These are phyloP conservation scores for Glomeris maerens DNA, from an alignment of 1,140 invertebrate species.

Conservation along the genomic window DNA sequence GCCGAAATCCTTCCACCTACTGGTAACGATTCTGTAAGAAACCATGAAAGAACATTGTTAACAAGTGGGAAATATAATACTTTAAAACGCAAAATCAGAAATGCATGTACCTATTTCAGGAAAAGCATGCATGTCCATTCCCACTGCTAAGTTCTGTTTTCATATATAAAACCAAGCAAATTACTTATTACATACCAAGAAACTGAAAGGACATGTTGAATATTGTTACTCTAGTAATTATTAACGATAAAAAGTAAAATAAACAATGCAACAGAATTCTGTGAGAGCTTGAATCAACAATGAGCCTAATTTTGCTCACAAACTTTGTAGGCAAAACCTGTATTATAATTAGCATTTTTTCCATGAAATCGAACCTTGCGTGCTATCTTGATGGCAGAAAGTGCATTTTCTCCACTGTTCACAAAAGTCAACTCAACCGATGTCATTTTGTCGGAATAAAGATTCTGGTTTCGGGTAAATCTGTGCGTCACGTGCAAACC, in stretches of 20 bases:
- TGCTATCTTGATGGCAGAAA: slow-evolving; percentile 56
- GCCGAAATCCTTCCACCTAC: slow-evolving; percentile 82
- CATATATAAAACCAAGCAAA: slow-evolving; percentile 18
- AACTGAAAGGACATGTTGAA: not conserved
- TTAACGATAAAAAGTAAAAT: not conserved
- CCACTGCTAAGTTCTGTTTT: slow-evolving; percentile 49
- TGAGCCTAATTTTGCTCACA: not conserved
- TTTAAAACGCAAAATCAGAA: not conserved
- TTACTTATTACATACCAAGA: not conserved
- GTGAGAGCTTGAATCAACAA: too few relatives aligned
- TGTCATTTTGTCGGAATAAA: slow-evolving; percentile 69
- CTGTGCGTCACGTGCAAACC: slow-evolving; percentile 58
- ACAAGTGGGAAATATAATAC: not conserved
- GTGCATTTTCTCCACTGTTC: slow-evolving; percentile 51
- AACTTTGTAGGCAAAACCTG: slow-evolving; percentile 10
- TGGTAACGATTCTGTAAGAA: slow-evolving; percentile 39
- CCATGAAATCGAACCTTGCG: slow-evolving; percentile 44
- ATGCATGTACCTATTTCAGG: slow-evolving; percentile 42
- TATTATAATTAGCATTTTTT: too few relatives aligned
- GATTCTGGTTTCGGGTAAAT: slow-evolving; percentile 66
- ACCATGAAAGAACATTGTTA: slow-evolving; percentile 7
- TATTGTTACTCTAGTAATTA: not conserved
- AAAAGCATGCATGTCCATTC: slow-evolving; percentile 71
- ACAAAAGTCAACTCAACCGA: slow-evolving; percentile 67
- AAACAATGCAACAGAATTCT: too few relatives aligned